phyloP scores from a whole-genome alignment of 2,113 vertebrate species.

The Phodopus roborovskii region DNA sequence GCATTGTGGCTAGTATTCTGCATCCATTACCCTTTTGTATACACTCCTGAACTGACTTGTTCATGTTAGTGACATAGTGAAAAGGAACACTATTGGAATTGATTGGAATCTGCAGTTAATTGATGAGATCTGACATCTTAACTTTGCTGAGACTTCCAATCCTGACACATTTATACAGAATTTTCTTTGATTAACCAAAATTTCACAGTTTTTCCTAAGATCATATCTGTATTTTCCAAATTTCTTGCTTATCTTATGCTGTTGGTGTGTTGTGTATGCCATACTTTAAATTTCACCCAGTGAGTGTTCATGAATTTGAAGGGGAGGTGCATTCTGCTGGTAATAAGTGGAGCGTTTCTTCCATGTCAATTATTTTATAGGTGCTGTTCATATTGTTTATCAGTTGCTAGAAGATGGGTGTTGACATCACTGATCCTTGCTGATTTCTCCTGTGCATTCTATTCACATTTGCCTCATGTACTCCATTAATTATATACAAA shows the following conservation, averaged over 20 bases:
- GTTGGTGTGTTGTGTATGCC: neutral
- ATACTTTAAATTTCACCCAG: neutral
- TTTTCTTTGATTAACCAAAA: neutral
- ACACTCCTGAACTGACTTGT: neutral
- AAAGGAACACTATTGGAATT: neutral
- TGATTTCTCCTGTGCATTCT: neutral
- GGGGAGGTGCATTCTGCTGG: neutral
- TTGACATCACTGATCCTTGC: neutral
- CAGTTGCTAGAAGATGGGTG: neutral
- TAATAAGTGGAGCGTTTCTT: neutral
- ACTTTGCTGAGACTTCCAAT: neutral
- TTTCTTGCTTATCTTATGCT: neutral
- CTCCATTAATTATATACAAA: neutral
- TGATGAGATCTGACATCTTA: neutral
- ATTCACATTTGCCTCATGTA: neutral
- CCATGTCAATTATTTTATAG: no score
- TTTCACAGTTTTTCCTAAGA: neutral
- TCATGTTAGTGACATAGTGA: neutral
- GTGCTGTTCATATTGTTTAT: neutral
- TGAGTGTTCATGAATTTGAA: neutral
- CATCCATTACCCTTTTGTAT: neutral
- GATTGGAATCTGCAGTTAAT: neutral
- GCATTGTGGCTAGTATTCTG: neutral
- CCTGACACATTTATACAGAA: neutral
- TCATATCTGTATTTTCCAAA: neutral